Evolutionary conservation across 2,888 invertebrate genomes (phyloP), one percentile per base, ranked within the genome.

Genomic region (Agrilus mali): DNA sequence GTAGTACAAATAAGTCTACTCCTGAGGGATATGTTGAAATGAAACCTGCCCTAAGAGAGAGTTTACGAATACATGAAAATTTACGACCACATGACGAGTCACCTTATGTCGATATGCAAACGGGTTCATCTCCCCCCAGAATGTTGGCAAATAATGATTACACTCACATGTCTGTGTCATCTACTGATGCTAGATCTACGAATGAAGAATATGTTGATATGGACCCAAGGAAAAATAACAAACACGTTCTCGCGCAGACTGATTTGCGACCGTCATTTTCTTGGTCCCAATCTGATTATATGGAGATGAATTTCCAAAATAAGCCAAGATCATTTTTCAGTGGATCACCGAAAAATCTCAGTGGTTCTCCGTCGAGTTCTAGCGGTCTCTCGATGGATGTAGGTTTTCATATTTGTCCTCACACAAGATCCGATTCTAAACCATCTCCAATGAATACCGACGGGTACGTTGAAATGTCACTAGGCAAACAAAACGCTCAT

Each of bases 401-500:
- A 43, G 53, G 38, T 7, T 48, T 40, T 37, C 42, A 36, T 14
- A 16, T 33, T 12, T 27, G 27, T 27, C 27, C 35, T 12, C 17
- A n/a, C 38, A 47, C 36, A 46, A 40, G 37, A 40, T 37, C 32
- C 34, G 42, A 41, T 31, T 32, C 40, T 4, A 38, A 45, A 17
- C 33, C 38, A 20, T 60, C 42, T 17, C 60, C 67, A 52, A 69
- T 69, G 38, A 65, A 70, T 1, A 69, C 70, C 2, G 78, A 78
- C 36, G 80, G 78, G 27, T 80, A 80, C 58, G 77, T 80, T 33
- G 79, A 80, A 56, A 81, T 81, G 80, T 71, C 71, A 1, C 35
- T 77, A 67, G 64, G 71, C 60, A 55, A 57, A 57, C 10, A 61
- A 63, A 44, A 62, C 58, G 35, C 33, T 32, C 45, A 47, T 27